phyloP scores from a whole-genome alignment of 2,797 vertebrate species.

The Siniperca scherzeri region DNA sequence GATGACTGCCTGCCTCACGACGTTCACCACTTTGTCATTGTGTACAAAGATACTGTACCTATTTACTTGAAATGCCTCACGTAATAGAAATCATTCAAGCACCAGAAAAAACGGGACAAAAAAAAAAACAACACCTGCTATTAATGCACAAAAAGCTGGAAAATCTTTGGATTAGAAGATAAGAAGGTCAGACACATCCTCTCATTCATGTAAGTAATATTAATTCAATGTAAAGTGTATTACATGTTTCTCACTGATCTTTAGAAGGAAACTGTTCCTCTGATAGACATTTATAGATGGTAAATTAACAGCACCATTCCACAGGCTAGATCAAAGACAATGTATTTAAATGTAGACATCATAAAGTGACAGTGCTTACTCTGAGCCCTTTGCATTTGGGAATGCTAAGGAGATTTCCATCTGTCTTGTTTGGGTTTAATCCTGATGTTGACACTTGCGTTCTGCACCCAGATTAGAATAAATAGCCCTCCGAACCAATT shows the following conservation, averaged over 20 bases:
- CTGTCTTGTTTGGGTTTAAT: constrained; percentile 64
- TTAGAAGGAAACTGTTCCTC: constrained; percentile 1
- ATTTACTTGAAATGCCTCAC: constrained; percentile 18
- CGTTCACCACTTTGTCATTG: constrained; percentile 4
- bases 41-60: constrained; percentile 35
- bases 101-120: not conserved
- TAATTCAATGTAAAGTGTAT: not conserved
- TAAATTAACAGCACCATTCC: constrained; percentile 24
- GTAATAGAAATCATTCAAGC: constrained; percentile 25
- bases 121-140: not conserved
- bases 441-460: constrained; percentile 48
- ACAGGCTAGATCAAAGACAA: constrained; percentile 30
- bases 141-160: constrained; percentile 25
- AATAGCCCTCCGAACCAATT: constrained; percentile 63
- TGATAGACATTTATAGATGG: constrained; percentile 13
- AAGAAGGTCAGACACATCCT: not conserved
- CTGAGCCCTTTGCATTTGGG: constrained; percentile 41
- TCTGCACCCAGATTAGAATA: constrained; percentile 60
- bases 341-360: constrained; percentile 42
- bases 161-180: not conserved
- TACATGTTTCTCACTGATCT: not conserved
- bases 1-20: constrained; percentile 20
- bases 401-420: constrained; percentile 50
- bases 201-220: not conserved
- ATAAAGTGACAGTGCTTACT: constrained; percentile 38